Conservation (phyloP, 1,140 invertebrate genomes). For the Campoletis sonorensis region DNA sequence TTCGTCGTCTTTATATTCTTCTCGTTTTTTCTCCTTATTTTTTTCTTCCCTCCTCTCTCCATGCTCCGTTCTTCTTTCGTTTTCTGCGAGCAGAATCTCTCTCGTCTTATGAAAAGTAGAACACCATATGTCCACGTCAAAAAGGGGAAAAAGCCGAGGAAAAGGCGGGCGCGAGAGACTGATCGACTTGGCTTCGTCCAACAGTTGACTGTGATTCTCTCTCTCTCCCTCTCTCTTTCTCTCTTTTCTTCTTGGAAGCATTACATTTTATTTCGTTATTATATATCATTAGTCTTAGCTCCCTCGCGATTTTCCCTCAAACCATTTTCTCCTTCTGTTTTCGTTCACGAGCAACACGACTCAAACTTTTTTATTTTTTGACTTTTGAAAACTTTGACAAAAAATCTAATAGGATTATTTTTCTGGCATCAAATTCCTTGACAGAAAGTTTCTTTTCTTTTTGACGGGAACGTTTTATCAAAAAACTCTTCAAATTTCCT, state of each 20-base stretch:
- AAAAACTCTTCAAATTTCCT: too few relatives aligned
- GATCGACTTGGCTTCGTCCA: conserved; percentile 32
- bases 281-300: conserved; percentile 34
- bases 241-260: background rate
- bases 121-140: conserved; percentile 67
- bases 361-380: too few relatives aligned
- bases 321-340: conserved; percentile 9
- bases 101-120: conserved; percentile 61
- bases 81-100: conserved; percentile 25
- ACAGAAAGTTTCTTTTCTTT: background rate
- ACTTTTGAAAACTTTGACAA: background rate
- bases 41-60: background rate
- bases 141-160: conserved; percentile 40
- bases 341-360: conserved; percentile 23
- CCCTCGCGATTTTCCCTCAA: background rate
- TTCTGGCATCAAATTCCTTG: background rate
- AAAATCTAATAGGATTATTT: background rate
- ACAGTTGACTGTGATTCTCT: conserved; percentile 14
- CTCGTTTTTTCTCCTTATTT: conserved; percentile 19
- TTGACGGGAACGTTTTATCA: background rate
- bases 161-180: conserved; percentile 30
- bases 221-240: background rate
- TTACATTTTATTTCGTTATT: conserved; percentile 42
- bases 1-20: conserved; percentile 26
- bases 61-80: background rate